Evolutionary conservation across 2,888 invertebrate genomes (phyloP), one percentile per base, ranked within the genome.

Genomic region (Oligia strigilis): DNA sequence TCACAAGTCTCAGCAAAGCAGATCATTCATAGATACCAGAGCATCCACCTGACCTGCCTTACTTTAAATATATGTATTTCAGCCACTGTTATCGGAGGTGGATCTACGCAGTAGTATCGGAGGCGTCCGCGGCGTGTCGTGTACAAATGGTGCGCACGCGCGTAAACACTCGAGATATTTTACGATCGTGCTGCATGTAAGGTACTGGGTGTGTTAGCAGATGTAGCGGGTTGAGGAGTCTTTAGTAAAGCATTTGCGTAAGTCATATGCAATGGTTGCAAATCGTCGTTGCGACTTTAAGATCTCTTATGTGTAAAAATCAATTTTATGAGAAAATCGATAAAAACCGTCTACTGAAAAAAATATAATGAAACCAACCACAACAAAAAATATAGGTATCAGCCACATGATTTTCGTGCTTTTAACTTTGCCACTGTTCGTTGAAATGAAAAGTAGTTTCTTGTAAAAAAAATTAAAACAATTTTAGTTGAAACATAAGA

Each of bases 91-190:
- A 89, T 90, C 85, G 82, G 82, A 78, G 76, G 72, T 85, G 80
- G 80, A 90, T 89, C 87, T 82, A 62, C 80, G 83, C 81, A 79
- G 85, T 85, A 86, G 83, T 89, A 87, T 86, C 87, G 85, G 85
- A 77, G 79, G 87, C 85, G 86, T 86, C 81, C 71, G 83, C 76
- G 65, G 80, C 69, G 77, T 89, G 90, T 89, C 92, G 90, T 90
- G 90, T 90, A 92, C 91, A 89, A 92, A 92, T 92, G 91, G 85
- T 79, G 89, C 85, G 92, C 92, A 89, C 91, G 92, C 92, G 92
- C 91, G 90, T 89, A 89, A 92, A 91, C 89, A 86, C 88, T 88
- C 80, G 84, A 86, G 89, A 90, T 92, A 92, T 92, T 92, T 92
- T 89, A 92, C 83, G 88, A 90, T 91, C 91, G 91, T 92, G 91